Percentiles rank a stretch among this genome's conserved stretches.
phyloP scores from a whole-genome alignment of 1,140 invertebrate species.

The Bemisia tabaci region DNA sequence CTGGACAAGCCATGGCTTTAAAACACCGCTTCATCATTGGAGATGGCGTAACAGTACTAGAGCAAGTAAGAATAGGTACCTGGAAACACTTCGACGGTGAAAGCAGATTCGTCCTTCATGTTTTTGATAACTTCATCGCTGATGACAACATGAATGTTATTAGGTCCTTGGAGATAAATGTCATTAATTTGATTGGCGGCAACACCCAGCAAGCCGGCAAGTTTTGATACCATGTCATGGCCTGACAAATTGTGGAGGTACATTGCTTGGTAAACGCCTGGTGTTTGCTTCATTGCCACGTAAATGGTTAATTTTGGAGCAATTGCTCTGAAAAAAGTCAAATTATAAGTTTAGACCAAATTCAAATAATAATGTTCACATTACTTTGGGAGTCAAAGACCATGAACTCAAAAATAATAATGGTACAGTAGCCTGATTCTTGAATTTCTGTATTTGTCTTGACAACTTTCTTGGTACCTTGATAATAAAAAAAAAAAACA shows the following conservation, averaged over 20 bases:
- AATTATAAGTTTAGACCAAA: conserved; percentile 1
- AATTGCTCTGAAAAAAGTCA: conserved; percentile 47
- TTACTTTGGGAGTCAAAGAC: too few relatives aligned
- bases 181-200: conserved; percentile 41
- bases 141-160: conserved; percentile 56
- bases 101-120: conserved; percentile 49
- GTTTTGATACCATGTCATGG: conserved; percentile 48
- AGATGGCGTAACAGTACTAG: too few relatives aligned
- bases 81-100: conserved; percentile 39
- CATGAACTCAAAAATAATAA: background rate
- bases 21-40: too few relatives aligned
- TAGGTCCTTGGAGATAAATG: conserved; percentile 55
- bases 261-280: conserved; percentile 57
- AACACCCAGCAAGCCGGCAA: conserved; percentile 43
- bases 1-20: too few relatives aligned
- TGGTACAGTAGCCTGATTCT: background rate
- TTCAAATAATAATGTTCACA: background rate
- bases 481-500: too few relatives aligned
- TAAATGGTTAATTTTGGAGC: conserved; percentile 65
- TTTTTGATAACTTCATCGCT: conserved; percentile 56
- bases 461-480: too few relatives aligned
- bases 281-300: conserved; percentile 48
- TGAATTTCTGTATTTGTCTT: too few relatives aligned
- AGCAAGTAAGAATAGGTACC: conserved; percentile 21
- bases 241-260: conserved; percentile 55